phyloP scores from a whole-genome alignment of 1,140 invertebrate genomes.

The Polyergus mexicanus region DNA sequence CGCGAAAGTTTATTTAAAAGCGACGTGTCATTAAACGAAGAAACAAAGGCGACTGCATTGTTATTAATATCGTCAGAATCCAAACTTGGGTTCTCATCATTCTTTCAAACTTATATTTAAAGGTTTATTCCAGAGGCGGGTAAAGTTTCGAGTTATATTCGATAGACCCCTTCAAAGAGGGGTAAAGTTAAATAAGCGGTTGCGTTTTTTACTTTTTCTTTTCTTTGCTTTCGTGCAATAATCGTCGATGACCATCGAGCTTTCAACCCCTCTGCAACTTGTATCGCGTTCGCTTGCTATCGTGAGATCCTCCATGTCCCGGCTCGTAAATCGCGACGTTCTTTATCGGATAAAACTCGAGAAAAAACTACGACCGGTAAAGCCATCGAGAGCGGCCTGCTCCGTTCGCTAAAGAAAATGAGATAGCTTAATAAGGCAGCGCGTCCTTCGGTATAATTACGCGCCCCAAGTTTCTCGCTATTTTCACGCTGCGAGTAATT shows the following conservation, averaged over 20 bases:
- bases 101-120: slow-evolving; percentile 47
- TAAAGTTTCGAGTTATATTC: slow-evolving; percentile 44
- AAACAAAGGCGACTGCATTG: slow-evolving; percentile 42
- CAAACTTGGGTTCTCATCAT: slow-evolving; percentile 60
- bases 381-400: slow-evolving; percentile 65
- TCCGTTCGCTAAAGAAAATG: slow-evolving; percentile 67
- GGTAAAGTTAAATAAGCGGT: slow-evolving; percentile 52
- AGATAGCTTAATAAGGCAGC: slow-evolving; percentile 73
- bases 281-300: slow-evolving; percentile 32
- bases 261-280: background rate
- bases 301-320: slow-evolving; percentile 16
- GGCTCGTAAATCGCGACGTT: slow-evolving; percentile 54
- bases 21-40: background rate
- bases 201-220: background rate
- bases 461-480: slow-evolving; percentile 71
- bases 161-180: background rate
- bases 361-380: slow-evolving; percentile 67
- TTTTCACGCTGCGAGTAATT: slow-evolving; percentile 74
- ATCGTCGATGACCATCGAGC: slow-evolving; percentile 66
- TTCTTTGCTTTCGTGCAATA: slow-evolving; percentile 44
- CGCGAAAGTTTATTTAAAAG: background rate
- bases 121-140: background rate
- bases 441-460: slow-evolving; percentile 69
- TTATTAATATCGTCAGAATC: slow-evolving; percentile 66
- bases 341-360: slow-evolving; percentile 75